Base-by-base conservation (phyloP, 2,797 vertebrate species). In the Hapalemur alaotrensis region DNA sequence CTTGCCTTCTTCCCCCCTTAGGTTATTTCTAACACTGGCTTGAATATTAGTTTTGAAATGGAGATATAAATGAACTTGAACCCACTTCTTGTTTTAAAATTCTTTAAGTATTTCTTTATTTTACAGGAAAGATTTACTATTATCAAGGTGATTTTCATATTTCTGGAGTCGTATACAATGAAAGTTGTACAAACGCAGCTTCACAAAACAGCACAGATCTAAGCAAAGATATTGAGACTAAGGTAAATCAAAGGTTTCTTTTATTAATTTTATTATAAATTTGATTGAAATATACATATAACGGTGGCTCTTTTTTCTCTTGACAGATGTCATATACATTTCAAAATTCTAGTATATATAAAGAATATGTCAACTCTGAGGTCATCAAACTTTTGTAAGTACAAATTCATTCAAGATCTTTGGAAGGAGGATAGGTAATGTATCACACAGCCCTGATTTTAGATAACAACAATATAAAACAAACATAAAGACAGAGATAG, bases 341-440 rank as follows among this genome's bases (percentile, higher is more conserved):
- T 97, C 57, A 96, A 76, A 95, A 96, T 93, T 97, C 96, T 85
- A 82, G 50, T 9, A 48, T 95, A 89, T 89, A 82, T 57, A 96
- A 90, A 88, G 61, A 96, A 35, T 96, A 95, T 95, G 52, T 95
- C 46, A 73, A 78, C 7, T 97, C 92, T 67, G 73, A 95, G 46
- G 90, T 95, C 87, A 96, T 97, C 54, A 67, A 61, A 73, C 23
- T 96, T 84, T n/a, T 89, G 83, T 96, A 89, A 97, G 97, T 93
- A 80, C 54, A 89, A 59, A 88, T 69, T 90, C 18, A 75, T 81
- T 88, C 15, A 84, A 35, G 30, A 54, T 41, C 4, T 54, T 41
- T 65, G 28, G 25, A 80, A 73, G n/a, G 22, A 25, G n/a, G 48
- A 48, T 73, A 73, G 30, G 35, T 41, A 32, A 93, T 54, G 30